Evolutionary conservation across 2,113 vertebrate genomes (phyloP), one percentile per base, ranked within the genome.

Genomic region (Lucifuga dentata): DNA sequence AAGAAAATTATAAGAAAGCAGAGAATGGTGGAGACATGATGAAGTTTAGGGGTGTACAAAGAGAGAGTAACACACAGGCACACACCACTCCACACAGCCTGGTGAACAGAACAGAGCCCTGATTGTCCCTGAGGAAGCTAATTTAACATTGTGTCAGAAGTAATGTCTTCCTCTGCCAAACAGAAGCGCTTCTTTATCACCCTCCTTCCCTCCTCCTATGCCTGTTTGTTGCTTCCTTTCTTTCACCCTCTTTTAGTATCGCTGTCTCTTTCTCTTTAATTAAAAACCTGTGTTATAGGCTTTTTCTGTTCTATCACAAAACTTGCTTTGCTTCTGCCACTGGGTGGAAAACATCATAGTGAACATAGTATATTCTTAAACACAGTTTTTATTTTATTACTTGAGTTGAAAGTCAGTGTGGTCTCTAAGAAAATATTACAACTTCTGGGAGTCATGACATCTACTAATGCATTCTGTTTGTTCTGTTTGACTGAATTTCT

Each of bases 61-160:
- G 65, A 49, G 57, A n/a, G 36, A 7, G 46, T 66, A 63, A 73
- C 67, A 79, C 41, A 55, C 61, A 61, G 63, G 16, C 65, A 58
- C 43, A 76, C 61, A 78, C 49, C 43, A 53, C 29, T 68, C 29
- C 50, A 62, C 57, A 53, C 69, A 38, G 55, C 68, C 72, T 56
- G 55, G 39, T 76, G 74, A 80, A 84, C 75, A 76, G 77, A 86
- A 89, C 85, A 80, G 81, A 83, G 67, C 24, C 33, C 24, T 23
- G 51, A 85, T 90, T 91, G 88, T 93, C 78, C 38, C 21, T 0
- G 26, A 74, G 66, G 79, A 87, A 85, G 79, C 81, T 84, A 72
- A 89, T 91, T 91, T 89, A 91, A 92, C 85, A 88, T 43, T 58
- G 78, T 86, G 88, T 90, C 86, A 86, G 61, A 86, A 66, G 82